These are phyloP conservation scores for Adelosebastes latens DNA, from an alignment of 2,797 vertebrate species.

Conservation along the genomic window DNA sequence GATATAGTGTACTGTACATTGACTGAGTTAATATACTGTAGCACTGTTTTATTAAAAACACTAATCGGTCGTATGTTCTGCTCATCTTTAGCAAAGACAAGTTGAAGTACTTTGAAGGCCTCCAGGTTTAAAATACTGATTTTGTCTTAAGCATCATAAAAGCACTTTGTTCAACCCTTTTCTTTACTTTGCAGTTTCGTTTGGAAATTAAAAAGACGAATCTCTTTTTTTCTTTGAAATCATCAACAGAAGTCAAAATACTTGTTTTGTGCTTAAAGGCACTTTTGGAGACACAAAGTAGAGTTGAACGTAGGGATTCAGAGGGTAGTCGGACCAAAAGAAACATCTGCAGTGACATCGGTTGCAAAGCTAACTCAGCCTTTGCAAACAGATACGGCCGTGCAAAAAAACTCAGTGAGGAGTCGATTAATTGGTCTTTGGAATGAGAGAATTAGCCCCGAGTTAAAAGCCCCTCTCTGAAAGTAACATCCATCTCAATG, in stretches of 20 bases:
- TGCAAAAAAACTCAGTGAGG: slow-evolving; percentile 40
- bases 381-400: slow-evolving; percentile 39
- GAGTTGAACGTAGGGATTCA: slow-evolving; percentile 21
- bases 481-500: not conserved
- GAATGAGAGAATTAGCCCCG: slow-evolving; percentile 35
- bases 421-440: slow-evolving; percentile 53
- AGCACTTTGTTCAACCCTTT: slow-evolving; percentile 60
- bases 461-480: slow-evolving; percentile 7
- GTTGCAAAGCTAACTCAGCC: slow-evolving; percentile 27
- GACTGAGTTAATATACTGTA: slow-evolving; percentile 5
- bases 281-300: slow-evolving; percentile 71
- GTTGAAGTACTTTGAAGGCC: slow-evolving; percentile 63
- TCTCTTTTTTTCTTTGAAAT: slow-evolving; percentile 8
- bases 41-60: slow-evolving; percentile 32
- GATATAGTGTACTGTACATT: slow-evolving; percentile 3
- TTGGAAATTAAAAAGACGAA: slow-evolving; percentile 45
- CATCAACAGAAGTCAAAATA: slow-evolving; percentile 43
- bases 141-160: slow-evolving; percentile 51
- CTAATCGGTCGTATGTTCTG: slow-evolving; percentile 37
- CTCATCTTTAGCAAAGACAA: slow-evolving; percentile 37
- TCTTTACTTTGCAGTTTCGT: slow-evolving; percentile 62
- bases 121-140: slow-evolving; percentile 58
- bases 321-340: slow-evolving; percentile 23
- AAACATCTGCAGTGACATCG: slow-evolving; percentile 52
- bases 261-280: slow-evolving; percentile 75